Evolutionary conservation across 2,888 invertebrate species (phyloP), one percentile per base, ranked within the genome.

Genomic region (Phengaris alcon): DNA sequence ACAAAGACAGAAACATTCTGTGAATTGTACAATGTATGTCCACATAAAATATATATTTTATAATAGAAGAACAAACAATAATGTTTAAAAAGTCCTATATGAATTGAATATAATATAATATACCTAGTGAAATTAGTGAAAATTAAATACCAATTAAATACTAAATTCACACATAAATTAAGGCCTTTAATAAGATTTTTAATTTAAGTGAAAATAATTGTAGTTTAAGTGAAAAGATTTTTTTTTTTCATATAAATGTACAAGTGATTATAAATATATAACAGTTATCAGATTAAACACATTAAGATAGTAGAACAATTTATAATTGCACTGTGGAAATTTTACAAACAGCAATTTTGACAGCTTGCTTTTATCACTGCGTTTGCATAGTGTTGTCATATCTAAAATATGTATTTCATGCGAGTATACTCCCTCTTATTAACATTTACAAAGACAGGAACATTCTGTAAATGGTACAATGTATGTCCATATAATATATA

Each of bases 1-100:
- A 52, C 54, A 35, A 72, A 72, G 72, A 52, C 72, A 72, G 72
- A 54, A 72, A 72, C 72, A 72, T 72, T 72, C 35, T 35, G 52
- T 72, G 35, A 54, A 52, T 15, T 35, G 15, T 72, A 54, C 35
- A 35, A 52, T 69, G 44, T 51, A 54, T 52, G 72, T 72, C 54
- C 54, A 72, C 35, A 35, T 22, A 54, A 69, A 72, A 52, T 72
- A 54, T 52, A 54, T 13, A 22, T 72, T 52, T 54, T 72, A 22
- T 54, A 52, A 72, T 8, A 72, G 12, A 35, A 72, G 22, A 70
- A 69, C n/a, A 22, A 22, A 22, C 44, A 35, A 54, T 15, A 72
- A 72, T 7, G 44, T 35, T 35, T 22, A 22, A 52, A 52, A 70
- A 70, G 54, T 72, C 35, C 12, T 54, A 52, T 52, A 35, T 72